These are phyloP conservation scores for Python bivittatus DNA, from an alignment of 2,113 vertebrate species.

Conservation along the genomic window DNA sequence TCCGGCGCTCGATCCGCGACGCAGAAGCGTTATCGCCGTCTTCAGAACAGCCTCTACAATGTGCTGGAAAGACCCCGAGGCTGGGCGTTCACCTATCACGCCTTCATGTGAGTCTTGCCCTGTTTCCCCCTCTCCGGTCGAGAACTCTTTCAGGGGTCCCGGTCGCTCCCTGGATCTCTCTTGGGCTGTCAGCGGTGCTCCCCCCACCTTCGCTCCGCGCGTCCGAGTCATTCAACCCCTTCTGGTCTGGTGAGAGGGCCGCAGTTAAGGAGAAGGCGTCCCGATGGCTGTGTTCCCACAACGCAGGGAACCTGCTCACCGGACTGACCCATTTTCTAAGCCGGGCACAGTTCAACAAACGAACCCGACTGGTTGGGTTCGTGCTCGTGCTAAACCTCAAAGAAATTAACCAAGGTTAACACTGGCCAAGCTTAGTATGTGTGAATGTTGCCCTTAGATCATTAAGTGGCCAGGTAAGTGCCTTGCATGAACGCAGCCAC, in stretches of 20 bases:
- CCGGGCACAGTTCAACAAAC: not conserved
- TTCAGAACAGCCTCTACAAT: constrained; percentile 92
- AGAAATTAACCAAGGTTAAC: not conserved
- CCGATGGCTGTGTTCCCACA: not conserved
- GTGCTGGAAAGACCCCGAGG: constrained; percentile 89
- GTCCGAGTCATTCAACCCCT: not conserved
- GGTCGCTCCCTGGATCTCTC: not conserved
- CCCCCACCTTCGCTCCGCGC: not conserved
- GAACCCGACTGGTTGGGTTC: not conserved
- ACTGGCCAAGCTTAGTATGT: not conserved
- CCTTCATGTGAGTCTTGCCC: constrained; percentile 86
- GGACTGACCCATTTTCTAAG: not conserved
- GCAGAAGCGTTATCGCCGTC: constrained; percentile 83
- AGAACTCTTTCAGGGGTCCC: not conserved
- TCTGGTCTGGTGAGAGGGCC: not conserved
- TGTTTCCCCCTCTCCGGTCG: not conserved
- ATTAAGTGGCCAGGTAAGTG: not conserved
- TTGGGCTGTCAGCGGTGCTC: not conserved
- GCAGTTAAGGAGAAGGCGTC: not conserved
- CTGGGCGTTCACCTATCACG: constrained; percentile 92
- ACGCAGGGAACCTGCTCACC: not conserved
- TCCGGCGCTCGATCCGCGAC: constrained; percentile 74
- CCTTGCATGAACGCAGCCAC: not conserved
- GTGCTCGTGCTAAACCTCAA: not conserved
- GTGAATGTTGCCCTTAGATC: not conserved